A percentile compares a stretch with the other conserved stretches of the same genome.
Evolutionary conservation across 2,797 vertebrate genomes (phyloP).

Genomic region (Pangasius krempfi): DNA sequence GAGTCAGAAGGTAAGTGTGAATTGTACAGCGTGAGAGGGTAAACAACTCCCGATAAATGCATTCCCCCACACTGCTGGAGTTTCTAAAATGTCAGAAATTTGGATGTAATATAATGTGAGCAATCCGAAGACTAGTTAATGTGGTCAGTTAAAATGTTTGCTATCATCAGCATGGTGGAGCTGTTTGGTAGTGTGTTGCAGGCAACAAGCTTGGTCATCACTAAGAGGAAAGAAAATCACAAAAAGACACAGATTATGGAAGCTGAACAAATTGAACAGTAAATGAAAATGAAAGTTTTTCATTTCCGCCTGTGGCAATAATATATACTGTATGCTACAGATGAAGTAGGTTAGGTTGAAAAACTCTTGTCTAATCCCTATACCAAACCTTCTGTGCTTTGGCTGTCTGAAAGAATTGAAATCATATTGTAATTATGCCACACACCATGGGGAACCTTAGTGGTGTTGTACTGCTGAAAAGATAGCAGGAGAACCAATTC

Average conservation of each 20-base stretch:
- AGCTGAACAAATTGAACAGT: not conserved
- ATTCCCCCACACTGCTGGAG: not conserved
- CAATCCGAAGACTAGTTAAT: not conserved
- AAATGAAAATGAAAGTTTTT: not conserved
- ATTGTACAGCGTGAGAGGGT: not conserved
- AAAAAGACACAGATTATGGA: not conserved
- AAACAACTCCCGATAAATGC: not conserved
- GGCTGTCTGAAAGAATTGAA: slow-evolving; percentile 1
- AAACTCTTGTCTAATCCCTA: not conserved
- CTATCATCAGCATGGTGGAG: not conserved
- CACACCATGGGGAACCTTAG: slow-evolving; percentile 24
- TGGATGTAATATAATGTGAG: not conserved
- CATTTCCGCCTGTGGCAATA: not conserved
- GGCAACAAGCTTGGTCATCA: not conserved
- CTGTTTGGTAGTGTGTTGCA: not conserved
- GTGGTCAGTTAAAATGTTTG: not conserved
- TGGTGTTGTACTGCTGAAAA: slow-evolving; percentile 7
- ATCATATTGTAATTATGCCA: slow-evolving; percentile 18
- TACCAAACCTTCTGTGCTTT: slow-evolving; percentile 8
- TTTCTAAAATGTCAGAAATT: not conserved
- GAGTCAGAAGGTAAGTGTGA: not conserved
- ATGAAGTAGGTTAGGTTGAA: not conserved
- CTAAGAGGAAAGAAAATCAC: too few species aligned
- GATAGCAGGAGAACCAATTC: slow-evolving; percentile 25
- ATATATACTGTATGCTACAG: not conserved